Conservation (phyloP, 1,140 invertebrate genomes). For the Dryas iulia region DNA sequence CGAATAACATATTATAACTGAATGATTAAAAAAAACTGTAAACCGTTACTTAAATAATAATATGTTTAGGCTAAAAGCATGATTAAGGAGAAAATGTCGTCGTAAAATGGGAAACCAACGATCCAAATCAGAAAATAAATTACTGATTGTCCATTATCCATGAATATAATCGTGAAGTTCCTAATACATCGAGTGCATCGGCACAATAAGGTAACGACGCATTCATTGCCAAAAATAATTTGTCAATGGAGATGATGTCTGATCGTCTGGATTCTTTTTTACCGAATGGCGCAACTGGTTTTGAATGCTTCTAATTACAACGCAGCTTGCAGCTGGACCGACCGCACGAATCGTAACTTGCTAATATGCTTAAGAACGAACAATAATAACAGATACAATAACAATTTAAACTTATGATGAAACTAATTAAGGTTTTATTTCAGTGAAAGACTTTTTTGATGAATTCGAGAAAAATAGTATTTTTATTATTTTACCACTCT, state of each 20-base stretch:
- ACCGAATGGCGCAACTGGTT: slow-evolving; percentile 33
- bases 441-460: too few relatives aligned
- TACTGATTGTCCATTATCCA: slow-evolving; percentile 37
- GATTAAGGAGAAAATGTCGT: slow-evolving; percentile 33
- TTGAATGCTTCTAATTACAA: slow-evolving; percentile 43
- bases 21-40: not conserved
- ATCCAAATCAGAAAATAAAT: slow-evolving; percentile 44
- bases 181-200: slow-evolving; percentile 42
- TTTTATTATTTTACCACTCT: too few relatives aligned
- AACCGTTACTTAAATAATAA: not conserved
- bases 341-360: slow-evolving; percentile 36
- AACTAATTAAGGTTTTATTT: slow-evolving; percentile 40
- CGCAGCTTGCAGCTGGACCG: slow-evolving; percentile 31
- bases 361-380: slow-evolving; percentile 40
- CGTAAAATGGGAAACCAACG: slow-evolving; percentile 40
- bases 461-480: too few relatives aligned
- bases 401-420: slow-evolving; percentile 37
- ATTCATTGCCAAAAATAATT: slow-evolving; percentile 43
- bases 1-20: too few relatives aligned
- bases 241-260: slow-evolving; percentile 36
- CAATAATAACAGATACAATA: slow-evolving; percentile 33
- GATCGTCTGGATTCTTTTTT: slow-evolving; percentile 34
- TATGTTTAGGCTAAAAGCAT: not conserved
- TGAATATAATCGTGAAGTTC: slow-evolving; percentile 49
- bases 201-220: slow-evolving; percentile 36